These are phyloP conservation scores for Ciona savignyi DNA, from an alignment of 23 tunicate species.

Conservation along the genomic window DNA sequence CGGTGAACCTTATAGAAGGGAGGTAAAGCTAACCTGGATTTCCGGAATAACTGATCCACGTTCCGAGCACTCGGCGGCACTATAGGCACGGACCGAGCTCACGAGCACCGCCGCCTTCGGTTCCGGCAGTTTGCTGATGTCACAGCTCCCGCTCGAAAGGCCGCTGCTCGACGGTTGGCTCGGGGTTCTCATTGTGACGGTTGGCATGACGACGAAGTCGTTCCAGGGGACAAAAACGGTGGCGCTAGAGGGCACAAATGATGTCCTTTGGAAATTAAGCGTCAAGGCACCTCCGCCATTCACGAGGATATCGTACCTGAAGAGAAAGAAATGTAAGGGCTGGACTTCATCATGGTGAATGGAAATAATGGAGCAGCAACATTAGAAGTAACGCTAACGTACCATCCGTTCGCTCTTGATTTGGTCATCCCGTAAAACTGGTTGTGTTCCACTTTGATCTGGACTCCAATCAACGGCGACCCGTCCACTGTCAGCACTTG, in stretches of 20 bases:
- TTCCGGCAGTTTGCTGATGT: slow-evolving; percentile 38
- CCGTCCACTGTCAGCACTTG: slow-evolving; percentile 56
- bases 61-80: slow-evolving; percentile 67
- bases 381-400: slow-evolving; percentile 12
- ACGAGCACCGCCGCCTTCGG: slow-evolving; percentile 40
- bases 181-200: slow-evolving; percentile 62
- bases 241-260: slow-evolving; percentile 30
- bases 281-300: slow-evolving; percentile 78
- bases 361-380: no score
- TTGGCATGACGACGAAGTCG: slow-evolving; percentile 55
- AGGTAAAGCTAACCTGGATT: slow-evolving; percentile 40
- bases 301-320: slow-evolving; percentile 77
- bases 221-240: slow-evolving; percentile 60
- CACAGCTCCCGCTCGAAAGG: slow-evolving; percentile 22
- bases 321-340: neutral
- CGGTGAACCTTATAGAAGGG: no score
- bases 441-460: slow-evolving; percentile 28
- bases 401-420: slow-evolving; percentile 76
- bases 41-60: slow-evolving; percentile 76
- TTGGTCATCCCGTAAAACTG: slow-evolving; percentile 48
- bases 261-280: slow-evolving; percentile 33
- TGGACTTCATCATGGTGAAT: no score
- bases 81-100: slow-evolving; percentile 52
- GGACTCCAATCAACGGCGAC: slow-evolving; percentile 71
- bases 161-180: slow-evolving; percentile 15